Base-by-base conservation (phyloP, 2,113 vertebrate genomes). In the Dipodomys merriami region DNA sequence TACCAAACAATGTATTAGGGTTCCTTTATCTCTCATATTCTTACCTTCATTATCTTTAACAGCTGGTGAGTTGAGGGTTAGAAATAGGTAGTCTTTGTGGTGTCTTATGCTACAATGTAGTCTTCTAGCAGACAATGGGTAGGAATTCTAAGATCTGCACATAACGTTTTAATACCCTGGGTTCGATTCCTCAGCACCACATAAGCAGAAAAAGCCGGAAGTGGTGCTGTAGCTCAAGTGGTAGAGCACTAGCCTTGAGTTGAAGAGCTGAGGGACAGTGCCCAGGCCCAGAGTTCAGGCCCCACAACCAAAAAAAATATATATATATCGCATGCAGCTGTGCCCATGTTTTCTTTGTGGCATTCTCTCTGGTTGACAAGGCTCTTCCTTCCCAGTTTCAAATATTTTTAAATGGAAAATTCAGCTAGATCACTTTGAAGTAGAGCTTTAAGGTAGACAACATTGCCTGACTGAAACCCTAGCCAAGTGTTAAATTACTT, bases 381-480 rank as follows among this genome's bases (percentile, higher is more conserved):
- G 10, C 30, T 62, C 77, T 82, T 73, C 12, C 62, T 72, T 33
- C 3, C 22, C 9, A 87, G 80, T 23, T 73, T 95, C 35, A 92
- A 68, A 57, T 88, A 78, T 73, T 71, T 93, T 68, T 67, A 64
- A 84, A 65, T 73, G 44, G 33, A 90, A 83, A 95, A 90, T 71
- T 5, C 77, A 25, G 71, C 77, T 85, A 39, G 25, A 8, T 23
- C 68, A 23, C 90, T 95, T 90, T n/a, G 64, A 4, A 35, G 27
- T 92, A 39, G 68, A 62, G 20, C 64, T 82, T 91, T 84, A 72
- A 81, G 39, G 33, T 57, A 84, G 25, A 29, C 71, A 10, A 65
- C 71, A 10, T 76, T 57, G 73, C n/a, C 33, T 16, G 2, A 77
- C 39, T 10, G 5, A 73, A 93, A 94, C 65, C 27, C 30, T 62